Evolutionary conservation across 2,113 vertebrate genomes (phyloP).

Genomic region (Abramis brama): DNA sequence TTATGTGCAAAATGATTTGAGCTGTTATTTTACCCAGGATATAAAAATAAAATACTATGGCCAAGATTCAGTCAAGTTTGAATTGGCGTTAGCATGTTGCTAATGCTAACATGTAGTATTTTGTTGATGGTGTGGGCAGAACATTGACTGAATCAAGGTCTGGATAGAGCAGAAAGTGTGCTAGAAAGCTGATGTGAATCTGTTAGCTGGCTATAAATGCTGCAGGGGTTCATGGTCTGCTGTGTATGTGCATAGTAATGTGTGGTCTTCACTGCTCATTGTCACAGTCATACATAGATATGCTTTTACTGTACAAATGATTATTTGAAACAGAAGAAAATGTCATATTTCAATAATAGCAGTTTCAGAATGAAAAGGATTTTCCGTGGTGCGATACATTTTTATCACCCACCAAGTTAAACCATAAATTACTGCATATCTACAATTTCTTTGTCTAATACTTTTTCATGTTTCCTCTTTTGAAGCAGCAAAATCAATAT

Average conservation of each 20-base stretch:
- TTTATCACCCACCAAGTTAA: conserved; percentile 59
- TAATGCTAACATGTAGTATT: neutral
- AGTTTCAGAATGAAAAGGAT: conserved; percentile 55
- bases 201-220: conserved; percentile 41
- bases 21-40: neutral
- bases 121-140: neutral
- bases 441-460: conserved; percentile 50
- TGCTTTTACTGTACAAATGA: conserved; percentile 69
- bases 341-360: conserved; percentile 64
- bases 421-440: conserved; percentile 61
- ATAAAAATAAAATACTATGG: conserved; percentile 12
- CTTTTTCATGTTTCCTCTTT: conserved; percentile 50
- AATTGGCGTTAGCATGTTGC: neutral
- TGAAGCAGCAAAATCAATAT: conserved; percentile 26
- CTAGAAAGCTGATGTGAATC: neutral
- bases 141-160: neutral
- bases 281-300: conserved; percentile 66
- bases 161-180: neutral
- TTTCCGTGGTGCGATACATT: conserved; percentile 55
- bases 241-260: conserved; percentile 56
- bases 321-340: conserved; percentile 64
- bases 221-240: neutral
- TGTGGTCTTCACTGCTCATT: conserved; percentile 67
- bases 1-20: neutral
- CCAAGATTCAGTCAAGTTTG: neutral